Conservation (phyloP, 1,140 invertebrate genomes). For the Telenomus remus region DNA sequence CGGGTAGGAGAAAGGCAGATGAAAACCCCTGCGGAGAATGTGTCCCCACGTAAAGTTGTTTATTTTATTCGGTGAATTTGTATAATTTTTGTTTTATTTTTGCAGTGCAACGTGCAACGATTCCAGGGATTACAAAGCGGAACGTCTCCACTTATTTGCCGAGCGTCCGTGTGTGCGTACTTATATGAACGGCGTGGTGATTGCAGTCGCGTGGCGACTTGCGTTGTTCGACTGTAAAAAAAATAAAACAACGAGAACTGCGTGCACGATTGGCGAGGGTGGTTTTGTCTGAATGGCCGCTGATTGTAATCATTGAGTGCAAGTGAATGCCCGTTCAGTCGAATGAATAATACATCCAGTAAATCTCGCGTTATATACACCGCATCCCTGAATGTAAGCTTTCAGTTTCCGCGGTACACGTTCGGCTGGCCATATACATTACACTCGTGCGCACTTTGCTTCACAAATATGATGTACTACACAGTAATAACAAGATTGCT, state of each 20-base stretch:
- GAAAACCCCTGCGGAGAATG: no score
- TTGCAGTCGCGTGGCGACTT: conserved; percentile 74
- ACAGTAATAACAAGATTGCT: conserved; percentile 55
- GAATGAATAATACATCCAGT: conserved; percentile 52
- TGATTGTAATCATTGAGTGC: conserved; percentile 74
- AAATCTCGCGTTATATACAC: conserved; percentile 47
- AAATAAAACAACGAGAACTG: conserved; percentile 68
- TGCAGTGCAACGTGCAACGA: no score
- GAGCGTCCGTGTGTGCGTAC: conserved; percentile 65
- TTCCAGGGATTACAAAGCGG: no score
- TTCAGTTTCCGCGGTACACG: conserved; percentile 43
- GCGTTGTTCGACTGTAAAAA: conserved; percentile 62
- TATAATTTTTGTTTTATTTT: no score
- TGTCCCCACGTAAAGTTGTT: no score
- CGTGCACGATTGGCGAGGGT: conserved; percentile 63
- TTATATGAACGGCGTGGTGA: conserved; percentile 69
- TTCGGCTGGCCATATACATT: conserved; percentile 22
- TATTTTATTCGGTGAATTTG: no score
- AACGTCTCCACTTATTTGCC: conserved; percentile 54
- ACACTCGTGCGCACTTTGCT: conserved; percentile 42
- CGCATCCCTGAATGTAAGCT: conserved; percentile 47
- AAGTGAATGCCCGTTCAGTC: conserved; percentile 68
- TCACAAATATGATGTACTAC: conserved; percentile 52
- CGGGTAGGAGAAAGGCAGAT: no score
- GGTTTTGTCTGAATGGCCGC: conserved; percentile 72